Evolutionary conservation across 2,113 vertebrate genomes (phyloP), one percentile per base, ranked within the genome.

Genomic region (Colinus virginianus): DNA sequence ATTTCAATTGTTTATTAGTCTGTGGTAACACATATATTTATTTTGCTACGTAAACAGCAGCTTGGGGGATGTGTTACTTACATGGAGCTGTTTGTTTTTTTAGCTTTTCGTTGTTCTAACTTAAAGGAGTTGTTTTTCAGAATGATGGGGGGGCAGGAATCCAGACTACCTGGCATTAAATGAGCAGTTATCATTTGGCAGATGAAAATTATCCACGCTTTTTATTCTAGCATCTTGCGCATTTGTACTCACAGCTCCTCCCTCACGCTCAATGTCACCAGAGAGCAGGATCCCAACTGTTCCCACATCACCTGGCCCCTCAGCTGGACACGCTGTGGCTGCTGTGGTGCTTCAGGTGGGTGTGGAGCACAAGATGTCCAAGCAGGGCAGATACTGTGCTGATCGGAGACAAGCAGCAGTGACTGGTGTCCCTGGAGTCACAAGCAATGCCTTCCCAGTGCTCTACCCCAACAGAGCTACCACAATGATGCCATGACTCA

Each of bases 1-100:
- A 53, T 78, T 34, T 74, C 32, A 92, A 80, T 92, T 90, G 91
- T 96, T 94, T 95, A 88, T 87, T 89, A 94, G 22, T 38, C 26
- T 53, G 40, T 13, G 38, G 64, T 76, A 8, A 7, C 4, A 20
- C 36, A 25, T 80, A 38, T 36, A 23, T 77, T 63, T 80, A 17
- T 28, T 59, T 38, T 15, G 21, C 42, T 61, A 13, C 5, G 4
- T 34, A 38, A 43, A 58, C 4, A 85, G 71, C 19, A 23, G 22
- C 49, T 56, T 63, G 38, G 20, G 49, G 71, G 16, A 32, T 5
- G 38, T 6, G 3, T 43, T 43, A 38, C 25, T 42, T 7, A 11
- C 12, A 16, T 23, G 8, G 4, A 7, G 11, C 9, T 17, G 0
- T 5, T 58, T 34, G 2, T 0, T 42, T 70, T 70, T 82, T 46